Base-by-base conservation (phyloP, 2,113 vertebrate genomes). In the Mirza zaza region DNA sequence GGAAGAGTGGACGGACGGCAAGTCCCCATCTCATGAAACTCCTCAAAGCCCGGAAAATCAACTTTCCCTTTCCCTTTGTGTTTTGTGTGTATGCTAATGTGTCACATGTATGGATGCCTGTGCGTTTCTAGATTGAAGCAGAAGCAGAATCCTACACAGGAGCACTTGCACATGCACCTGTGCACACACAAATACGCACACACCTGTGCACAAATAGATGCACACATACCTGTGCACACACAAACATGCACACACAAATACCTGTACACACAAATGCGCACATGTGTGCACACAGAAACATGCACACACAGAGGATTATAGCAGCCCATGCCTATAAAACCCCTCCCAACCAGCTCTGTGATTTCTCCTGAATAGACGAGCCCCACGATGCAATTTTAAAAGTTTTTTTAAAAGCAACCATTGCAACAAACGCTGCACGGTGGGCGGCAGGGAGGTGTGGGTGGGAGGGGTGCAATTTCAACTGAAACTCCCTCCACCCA, bases 91-190 rank as follows among this genome's bases (percentile, higher is more conserved):
- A 32, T 5, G 3, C 8, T 29, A 0, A 6, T 55, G 52, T 55
- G 52, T 55, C 17, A 2, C 17, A 6, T 18, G 17, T 55, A 18
- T 0, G 0, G 12, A 4, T n/a, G 9, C 25, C 4, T n/a, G 29
- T 8, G 20, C 39, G 23, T 67, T 48, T 81, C 67, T 65, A 39
- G 8, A 27, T 9, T 36, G 32, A 29, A 14, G 59, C 45, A 50
- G n/a, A 39, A 18, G 83, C 55, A 48, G 27, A 77, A 63, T 7
- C 39, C 50, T 14, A n/a, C 6, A 17, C 18, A 8, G 15, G 61
- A 68, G 29, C 42, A 12, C 23, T 3, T 0, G 50, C 4, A 3
- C 3, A 14, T 70, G 4, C 8, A 18, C 18, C 2, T 8, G 0
- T 32, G 36, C 7, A 29, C 32, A 45, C 57, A n/a, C 68, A 70